phyloP scores from a whole-genome alignment of 2,888 invertebrate species.

The Cephus runcator region DNA sequence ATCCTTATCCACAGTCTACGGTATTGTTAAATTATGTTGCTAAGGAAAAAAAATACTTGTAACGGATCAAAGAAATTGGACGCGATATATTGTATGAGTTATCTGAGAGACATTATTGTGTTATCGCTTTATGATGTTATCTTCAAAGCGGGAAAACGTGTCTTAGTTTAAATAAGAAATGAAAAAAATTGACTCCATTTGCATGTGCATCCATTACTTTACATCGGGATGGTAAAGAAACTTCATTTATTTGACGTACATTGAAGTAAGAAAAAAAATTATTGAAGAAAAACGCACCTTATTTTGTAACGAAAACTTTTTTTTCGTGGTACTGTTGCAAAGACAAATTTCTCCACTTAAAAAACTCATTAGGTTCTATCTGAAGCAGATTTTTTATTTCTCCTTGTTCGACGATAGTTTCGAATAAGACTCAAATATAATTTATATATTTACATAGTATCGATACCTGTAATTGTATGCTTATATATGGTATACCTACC shows the following conservation, averaged over 20 bases:
- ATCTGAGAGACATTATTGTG: neutral
- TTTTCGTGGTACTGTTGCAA: neutral
- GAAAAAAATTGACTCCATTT: neutral
- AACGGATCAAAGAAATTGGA: neutral
- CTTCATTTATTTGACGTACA: neutral
- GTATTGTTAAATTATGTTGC: neutral
- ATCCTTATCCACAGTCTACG: neutral
- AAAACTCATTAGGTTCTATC: neutral
- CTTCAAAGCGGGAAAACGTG: neutral
- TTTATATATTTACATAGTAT: neutral
- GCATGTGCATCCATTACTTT: neutral
- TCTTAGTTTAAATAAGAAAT: neutral
- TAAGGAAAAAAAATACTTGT: neutral
- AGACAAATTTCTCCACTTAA: neutral
- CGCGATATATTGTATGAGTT: neutral
- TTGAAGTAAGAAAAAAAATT: neutral
- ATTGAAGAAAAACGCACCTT: neutral
- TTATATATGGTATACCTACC: conserved; percentile 5
- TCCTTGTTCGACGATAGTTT: neutral
- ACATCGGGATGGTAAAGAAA: neutral
- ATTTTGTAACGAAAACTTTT: neutral
- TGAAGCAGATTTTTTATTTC: neutral
- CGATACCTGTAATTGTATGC: neutral
- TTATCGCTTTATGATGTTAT: neutral
- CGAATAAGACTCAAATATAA: neutral